Percentiles rank a stretch among this genome's conserved stretches.
phyloP scores from a whole-genome alignment of 2,888 invertebrate species.

The Tetramorium bicarinatum region DNA sequence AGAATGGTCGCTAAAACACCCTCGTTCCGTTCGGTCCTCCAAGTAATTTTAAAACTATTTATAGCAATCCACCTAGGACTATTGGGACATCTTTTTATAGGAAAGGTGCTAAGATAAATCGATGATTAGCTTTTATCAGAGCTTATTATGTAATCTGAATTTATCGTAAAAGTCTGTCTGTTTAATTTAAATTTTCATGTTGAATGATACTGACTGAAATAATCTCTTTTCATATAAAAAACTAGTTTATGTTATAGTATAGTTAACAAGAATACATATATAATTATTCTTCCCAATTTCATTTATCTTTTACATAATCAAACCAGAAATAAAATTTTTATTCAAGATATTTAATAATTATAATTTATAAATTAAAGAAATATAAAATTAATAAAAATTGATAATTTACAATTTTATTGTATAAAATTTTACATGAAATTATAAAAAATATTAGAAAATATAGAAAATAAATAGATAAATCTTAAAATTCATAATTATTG shows the following conservation, averaged over 20 bases:
- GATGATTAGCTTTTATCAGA: background rate
- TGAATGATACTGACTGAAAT: background rate
- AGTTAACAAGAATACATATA: background rate
- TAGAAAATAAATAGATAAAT: background rate
- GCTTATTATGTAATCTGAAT: background rate
- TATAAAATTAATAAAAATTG: background rate
- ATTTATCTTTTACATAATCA: background rate
- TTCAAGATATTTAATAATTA: background rate
- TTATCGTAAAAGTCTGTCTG: background rate
- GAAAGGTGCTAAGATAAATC: background rate
- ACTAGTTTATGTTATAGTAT: background rate
- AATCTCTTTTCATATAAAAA: background rate
- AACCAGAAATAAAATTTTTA: background rate
- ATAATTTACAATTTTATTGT: background rate
- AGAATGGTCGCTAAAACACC: slow-evolving; percentile 85
- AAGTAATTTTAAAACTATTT: slow-evolving; percentile 83
- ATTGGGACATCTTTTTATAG: slow-evolving; percentile 63
- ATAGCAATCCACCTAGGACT: slow-evolving; percentile 77
- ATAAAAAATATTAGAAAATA: background rate
- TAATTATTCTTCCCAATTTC: background rate
- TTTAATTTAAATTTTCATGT: background rate
- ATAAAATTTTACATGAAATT: background rate
- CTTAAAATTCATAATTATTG: background rate
- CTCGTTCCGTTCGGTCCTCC: slow-evolving; percentile 76
- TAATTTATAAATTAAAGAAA: background rate